phyloP scores from a whole-genome alignment of 2,113 vertebrate species.

The Carlito syrichta region DNA sequence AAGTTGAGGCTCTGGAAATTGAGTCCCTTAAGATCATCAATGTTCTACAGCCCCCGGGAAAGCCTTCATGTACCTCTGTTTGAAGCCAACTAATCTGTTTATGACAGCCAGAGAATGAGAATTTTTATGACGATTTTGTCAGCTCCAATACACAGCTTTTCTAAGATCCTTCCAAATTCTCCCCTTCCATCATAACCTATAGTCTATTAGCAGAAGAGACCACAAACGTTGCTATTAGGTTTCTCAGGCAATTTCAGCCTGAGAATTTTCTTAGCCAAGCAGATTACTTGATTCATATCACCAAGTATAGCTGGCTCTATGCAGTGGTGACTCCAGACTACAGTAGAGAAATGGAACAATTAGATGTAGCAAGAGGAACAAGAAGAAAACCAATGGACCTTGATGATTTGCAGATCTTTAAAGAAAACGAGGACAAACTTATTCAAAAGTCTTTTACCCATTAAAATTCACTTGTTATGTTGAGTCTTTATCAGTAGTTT shows the following conservation, averaged over 20 bases:
- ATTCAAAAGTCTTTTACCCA: background rate
- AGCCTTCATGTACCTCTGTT: background rate
- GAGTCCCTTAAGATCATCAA: background rate
- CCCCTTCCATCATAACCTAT: background rate
- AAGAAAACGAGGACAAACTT: background rate
- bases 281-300: background rate
- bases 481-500: background rate
- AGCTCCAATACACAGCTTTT: background rate
- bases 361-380: background rate
- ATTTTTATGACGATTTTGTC: background rate
- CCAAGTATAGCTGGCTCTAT: background rate
- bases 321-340: background rate
- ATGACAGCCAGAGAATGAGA: background rate
- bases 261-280: background rate
- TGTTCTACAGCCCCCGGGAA: background rate
- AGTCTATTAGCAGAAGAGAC: background rate
- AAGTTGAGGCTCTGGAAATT: background rate
- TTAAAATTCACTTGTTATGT: background rate
- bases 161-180: background rate
- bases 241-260: background rate
- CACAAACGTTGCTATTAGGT: background rate
- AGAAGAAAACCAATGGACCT: background rate
- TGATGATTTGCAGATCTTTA: background rate
- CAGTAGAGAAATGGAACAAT: background rate
- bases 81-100: background rate